phyloP scores from a whole-genome alignment of 2,888 invertebrate genomes.

The Eupithecia exiguata region DNA sequence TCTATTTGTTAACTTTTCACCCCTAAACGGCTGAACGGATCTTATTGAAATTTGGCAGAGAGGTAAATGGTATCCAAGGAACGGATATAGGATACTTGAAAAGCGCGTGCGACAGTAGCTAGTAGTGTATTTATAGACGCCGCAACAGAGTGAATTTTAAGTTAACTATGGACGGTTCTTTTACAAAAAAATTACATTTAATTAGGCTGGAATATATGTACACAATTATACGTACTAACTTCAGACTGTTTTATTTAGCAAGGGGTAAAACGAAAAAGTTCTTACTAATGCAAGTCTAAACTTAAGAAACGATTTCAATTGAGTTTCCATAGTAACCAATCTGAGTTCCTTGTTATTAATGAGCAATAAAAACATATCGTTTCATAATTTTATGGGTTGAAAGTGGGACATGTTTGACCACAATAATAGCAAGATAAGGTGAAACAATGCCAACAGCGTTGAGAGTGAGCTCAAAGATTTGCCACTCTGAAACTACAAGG shows the following conservation, averaged over 20 bases:
- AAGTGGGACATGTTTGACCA: constrained; percentile 66
- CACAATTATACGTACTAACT: too few species aligned
- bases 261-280: not conserved
- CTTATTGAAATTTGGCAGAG: too few species aligned
- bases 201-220: too few species aligned
- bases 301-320: not conserved
- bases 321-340: not conserved
- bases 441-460: constrained; percentile 62
- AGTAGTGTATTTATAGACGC: too few species aligned
- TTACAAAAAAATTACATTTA: too few species aligned
- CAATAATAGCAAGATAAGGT: constrained; percentile 68
- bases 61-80: too few species aligned
- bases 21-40: too few species aligned
- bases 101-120: too few species aligned
- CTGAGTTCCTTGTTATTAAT: constrained; percentile 23
- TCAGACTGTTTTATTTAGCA: not conserved
- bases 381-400: constrained; percentile 55
- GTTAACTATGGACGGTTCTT: too few species aligned
- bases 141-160: too few species aligned
- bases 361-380: constrained; percentile 38
- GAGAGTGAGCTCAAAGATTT: constrained; percentile 51
- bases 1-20: too few species aligned
- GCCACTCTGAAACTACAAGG: not conserved
- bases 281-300: not conserved
- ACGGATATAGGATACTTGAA: too few species aligned